These are phyloP conservation scores for Zosterops japonicus DNA, from an alignment of 2,113 vertebrate species.

Conservation along the genomic window DNA sequence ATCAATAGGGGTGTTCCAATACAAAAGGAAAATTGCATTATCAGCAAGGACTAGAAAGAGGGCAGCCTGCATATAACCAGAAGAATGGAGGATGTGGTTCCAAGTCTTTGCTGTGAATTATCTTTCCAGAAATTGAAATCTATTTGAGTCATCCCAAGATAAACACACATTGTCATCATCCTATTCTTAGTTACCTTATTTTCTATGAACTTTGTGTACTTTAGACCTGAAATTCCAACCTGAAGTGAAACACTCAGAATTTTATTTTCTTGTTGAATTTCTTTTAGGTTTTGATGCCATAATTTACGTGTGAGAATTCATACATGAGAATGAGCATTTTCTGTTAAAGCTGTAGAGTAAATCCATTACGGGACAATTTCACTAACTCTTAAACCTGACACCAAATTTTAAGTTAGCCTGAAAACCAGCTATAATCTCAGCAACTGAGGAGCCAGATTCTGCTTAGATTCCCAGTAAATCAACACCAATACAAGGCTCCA, in stretches of 20 bases:
- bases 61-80: neutral
- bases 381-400: neutral
- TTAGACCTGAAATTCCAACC: neutral
- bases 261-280: neutral
- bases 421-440: neutral
- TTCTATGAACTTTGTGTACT: neutral
- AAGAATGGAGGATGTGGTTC: neutral
- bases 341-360: neutral
- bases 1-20: rapidly evolving
- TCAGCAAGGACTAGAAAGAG: neutral
- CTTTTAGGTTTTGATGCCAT: neutral
- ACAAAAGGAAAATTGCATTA: neutral
- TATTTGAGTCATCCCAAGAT: neutral
- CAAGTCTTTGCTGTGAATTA: neutral
- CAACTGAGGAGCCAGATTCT: neutral
- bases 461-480: neutral
- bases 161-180: neutral
- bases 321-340: neutral
- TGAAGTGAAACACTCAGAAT: neutral
- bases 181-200: neutral
- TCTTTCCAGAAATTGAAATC: neutral
- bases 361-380: neutral
- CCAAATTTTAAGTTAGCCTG: neutral
- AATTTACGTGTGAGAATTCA: rapidly evolving
- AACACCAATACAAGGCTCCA: neutral